Conservation (phyloP, 1,140 invertebrate species). For the Lepidotrigona ventralis region DNA sequence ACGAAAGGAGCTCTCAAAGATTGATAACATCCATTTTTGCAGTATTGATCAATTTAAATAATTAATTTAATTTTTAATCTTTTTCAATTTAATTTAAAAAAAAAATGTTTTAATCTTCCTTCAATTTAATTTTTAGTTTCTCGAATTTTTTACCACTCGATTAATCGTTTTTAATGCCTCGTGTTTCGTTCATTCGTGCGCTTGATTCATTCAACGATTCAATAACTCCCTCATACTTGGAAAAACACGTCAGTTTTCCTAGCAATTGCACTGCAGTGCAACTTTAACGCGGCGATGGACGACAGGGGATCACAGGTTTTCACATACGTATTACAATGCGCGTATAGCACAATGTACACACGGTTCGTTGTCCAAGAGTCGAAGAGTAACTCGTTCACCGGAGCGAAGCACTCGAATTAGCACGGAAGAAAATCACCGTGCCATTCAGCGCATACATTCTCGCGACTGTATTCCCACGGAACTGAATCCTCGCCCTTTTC, state of each 20-base stretch:
- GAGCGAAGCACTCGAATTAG: slow-evolving; percentile 59
- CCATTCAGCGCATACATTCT: slow-evolving; percentile 39
- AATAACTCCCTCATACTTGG: not conserved
- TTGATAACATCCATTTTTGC: too few species aligned
- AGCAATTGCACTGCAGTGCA: too few species aligned
- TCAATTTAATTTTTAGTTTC: too few species aligned
- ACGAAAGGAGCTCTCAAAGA: too few species aligned
- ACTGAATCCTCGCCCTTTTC: not conserved
- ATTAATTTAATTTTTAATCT: too few species aligned
- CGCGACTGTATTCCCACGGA: slow-evolving; percentile 15
- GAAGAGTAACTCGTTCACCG: slow-evolving; percentile 59
- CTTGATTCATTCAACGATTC: not conserved
- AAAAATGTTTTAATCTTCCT: too few species aligned
- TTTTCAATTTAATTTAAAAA: too few species aligned
- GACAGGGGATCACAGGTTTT: not conserved
- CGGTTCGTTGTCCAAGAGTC: slow-evolving; percentile 40
- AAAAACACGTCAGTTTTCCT: not conserved
- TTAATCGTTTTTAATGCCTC: not conserved
- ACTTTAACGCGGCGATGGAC: not conserved
- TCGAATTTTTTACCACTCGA: not conserved
- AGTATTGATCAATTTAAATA: too few species aligned
- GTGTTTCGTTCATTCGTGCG: not conserved
- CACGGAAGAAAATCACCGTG: slow-evolving; percentile 45
- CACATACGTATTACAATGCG: not conserved
- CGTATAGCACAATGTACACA: not conserved